Base-by-base conservation (phyloP, 2,888 invertebrate species). In the Scaptomyza cyrtandrae region DNA sequence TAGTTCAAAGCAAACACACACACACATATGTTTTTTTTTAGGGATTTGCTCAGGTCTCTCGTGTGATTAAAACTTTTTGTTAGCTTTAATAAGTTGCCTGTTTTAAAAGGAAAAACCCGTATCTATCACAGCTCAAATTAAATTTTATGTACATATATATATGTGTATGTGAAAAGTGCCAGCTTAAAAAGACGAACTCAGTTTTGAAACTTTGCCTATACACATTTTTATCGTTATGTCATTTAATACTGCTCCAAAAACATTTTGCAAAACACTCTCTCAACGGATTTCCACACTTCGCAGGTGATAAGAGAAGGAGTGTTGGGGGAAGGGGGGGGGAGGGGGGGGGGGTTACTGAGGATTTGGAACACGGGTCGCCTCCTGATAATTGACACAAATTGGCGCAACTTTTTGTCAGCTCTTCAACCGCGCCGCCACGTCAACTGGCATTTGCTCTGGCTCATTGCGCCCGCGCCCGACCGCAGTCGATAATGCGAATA, bases 311-410 rank as follows among this genome's bases (percentile, higher is more conserved):
- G 33, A 29, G 13, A 1, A 3, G 1, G 7, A n/a, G n/a, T n/a
- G n/a, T n/a, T n/a, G n/a, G n/a, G n/a, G n/a, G n/a, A n/a, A n/a
- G n/a, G n/a, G n/a, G n/a, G n/a, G n/a, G n/a, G n/a, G n/a, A n/a
- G 10, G 10, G 11, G 10, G 1, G 31, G 13, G 6, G 16, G 2
- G 10, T 13, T n/a, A 19, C 16, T 11, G 41, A 2, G 35, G n/a
- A 37, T 27, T 39, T 14, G 19, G 13, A 45, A 48, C 50, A 35
- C 39, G 60, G 50, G 64, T 49, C 70, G 75, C 78, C 81, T 80
- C 67, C 86, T 75, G 87, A 86, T 86, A 86, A 83, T 83, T 83
- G 87, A 78, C 87, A 86, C 81, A 83, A 86, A 84, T 84, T 83
- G 83, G 82, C 82, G 82, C 85, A 84, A 83, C 79, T 83, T 83